phyloP scores from a whole-genome alignment of 2,888 invertebrate genomes.

The Ramazzottius varieornatus region DNA sequence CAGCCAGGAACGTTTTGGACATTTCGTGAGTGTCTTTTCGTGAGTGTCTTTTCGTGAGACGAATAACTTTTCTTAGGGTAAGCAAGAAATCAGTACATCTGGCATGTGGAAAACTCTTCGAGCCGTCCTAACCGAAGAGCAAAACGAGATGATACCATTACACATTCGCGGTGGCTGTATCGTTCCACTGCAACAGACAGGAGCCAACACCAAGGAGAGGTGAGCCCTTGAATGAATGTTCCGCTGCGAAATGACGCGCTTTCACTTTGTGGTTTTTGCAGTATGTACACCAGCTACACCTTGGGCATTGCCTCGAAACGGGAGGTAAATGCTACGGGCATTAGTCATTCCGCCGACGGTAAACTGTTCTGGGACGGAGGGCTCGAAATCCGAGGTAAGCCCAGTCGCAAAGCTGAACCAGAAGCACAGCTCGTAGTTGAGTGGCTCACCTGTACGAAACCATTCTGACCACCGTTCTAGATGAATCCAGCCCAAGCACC shows the following conservation, averaged over 20 bases:
- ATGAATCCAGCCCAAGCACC: too few species aligned
- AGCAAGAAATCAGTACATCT: too few species aligned
- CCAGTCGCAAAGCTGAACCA: too few species aligned
- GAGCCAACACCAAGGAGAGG: not conserved
- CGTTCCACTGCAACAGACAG: not conserved
- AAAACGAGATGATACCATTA: not conserved
- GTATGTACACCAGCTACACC: not conserved
- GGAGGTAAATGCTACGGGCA: not conserved
- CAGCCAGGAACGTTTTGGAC: too few species aligned
- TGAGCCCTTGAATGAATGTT: not conserved
- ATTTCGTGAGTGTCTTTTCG: not conserved
- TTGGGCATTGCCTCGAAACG: not conserved
- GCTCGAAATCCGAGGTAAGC: not conserved
- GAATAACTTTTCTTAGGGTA: too few species aligned
- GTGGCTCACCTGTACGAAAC: too few species aligned
- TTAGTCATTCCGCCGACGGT: not conserved
- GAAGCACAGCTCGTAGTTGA: too few species aligned
- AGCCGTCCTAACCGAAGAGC: too few species aligned
- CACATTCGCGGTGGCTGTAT: not conserved
- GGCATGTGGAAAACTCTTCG: too few species aligned
- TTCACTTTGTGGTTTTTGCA: not conserved
- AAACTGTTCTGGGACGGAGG: not conserved
- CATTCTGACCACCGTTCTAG: too few species aligned
- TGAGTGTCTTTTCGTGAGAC: too few species aligned
- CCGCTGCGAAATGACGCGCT: not conserved